Evolutionary conservation across 1,140 invertebrate species (phyloP), one percentile per base, ranked within the genome.

Genomic region (Neodiprion fabricii): DNA sequence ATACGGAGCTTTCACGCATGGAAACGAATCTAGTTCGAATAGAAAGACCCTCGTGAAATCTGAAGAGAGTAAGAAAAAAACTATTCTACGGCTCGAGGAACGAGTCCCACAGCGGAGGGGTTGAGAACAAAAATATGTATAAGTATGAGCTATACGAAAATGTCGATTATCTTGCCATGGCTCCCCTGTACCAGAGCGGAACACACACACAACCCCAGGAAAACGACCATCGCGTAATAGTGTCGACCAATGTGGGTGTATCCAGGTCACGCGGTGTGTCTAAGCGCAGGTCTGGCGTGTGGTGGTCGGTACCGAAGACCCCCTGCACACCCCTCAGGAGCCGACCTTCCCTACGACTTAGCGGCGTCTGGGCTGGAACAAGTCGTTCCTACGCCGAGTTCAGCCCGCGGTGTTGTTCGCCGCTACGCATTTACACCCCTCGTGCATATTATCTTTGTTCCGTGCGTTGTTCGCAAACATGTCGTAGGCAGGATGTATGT

Each of bases 281-380:
- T 82, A 53, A 76, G 84, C 84, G 84, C 84, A 85, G 80, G 84
- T 81, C 83, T 82, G 79, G 75, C 72, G 74, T 48, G 70, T 72
- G 75, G 69, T 67, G 74, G 75, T 78, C 71, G 74, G 72, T 61
- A 73, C 67, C 70, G 53, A 17, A 50, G 9, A 68, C 79, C 75
- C 61, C 69, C 72, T 67, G 48, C 14, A 69, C 49, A 14, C 21
- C 61, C n/a, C 65, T 61, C 53, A 9, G 53, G 53, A 61, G 53
- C 11, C n/a, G n/a, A 61, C 53, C 53, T 61, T 12, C 53, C 53
- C 53, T 61, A 17, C 11, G n/a, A 61, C 53, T 61, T 61, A 61
- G 53, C 53, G 53, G 53, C 53, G 53, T 61, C 53, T 61, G 53
- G 53, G 53, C 53, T 61, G 53, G 53, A 61, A 61, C 53, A 14